phyloP scores from a whole-genome alignment of 2,113 vertebrate genomes.

The Upupa epops region DNA sequence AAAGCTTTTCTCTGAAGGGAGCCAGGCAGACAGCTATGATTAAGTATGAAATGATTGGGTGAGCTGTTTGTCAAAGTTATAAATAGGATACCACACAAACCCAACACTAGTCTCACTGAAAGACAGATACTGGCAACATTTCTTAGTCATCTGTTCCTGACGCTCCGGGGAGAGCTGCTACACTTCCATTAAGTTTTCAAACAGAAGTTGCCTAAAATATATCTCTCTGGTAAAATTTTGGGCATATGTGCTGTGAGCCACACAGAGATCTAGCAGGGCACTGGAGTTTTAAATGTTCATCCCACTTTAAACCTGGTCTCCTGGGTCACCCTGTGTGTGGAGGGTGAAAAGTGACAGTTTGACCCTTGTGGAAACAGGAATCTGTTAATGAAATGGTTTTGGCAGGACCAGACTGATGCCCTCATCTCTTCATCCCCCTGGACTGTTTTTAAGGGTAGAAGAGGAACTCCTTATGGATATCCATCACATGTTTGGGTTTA shows the following conservation, averaged over 20 bases:
- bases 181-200: slow-evolving; percentile 65
- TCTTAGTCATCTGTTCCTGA: slow-evolving; percentile 62
- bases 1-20: slow-evolving; percentile 44
- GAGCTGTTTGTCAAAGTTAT: slow-evolving; percentile 69
- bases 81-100: slow-evolving; percentile 71
- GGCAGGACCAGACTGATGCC: not conserved
- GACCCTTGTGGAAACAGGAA: not conserved
- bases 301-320: not conserved
- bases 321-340: not conserved
- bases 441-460: not conserved
- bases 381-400: not conserved
- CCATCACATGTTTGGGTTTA: not conserved
- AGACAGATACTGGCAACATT: slow-evolving; percentile 66
- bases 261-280: not conserved
- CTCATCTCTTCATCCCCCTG: not conserved
- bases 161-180: slow-evolving; percentile 40
- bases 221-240: slow-evolving; percentile 24
- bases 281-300: not conserved
- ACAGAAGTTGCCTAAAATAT: slow-evolving; percentile 59
- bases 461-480: not conserved
- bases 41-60: slow-evolving; percentile 69
- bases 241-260: not conserved
- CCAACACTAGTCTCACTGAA: slow-evolving; percentile 57
- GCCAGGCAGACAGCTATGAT: slow-evolving; percentile 65
- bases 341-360: not conserved